Evolutionary conservation across 2,113 vertebrate genomes (phyloP).

Genomic region (Leptodactylus fuscus): DNA sequence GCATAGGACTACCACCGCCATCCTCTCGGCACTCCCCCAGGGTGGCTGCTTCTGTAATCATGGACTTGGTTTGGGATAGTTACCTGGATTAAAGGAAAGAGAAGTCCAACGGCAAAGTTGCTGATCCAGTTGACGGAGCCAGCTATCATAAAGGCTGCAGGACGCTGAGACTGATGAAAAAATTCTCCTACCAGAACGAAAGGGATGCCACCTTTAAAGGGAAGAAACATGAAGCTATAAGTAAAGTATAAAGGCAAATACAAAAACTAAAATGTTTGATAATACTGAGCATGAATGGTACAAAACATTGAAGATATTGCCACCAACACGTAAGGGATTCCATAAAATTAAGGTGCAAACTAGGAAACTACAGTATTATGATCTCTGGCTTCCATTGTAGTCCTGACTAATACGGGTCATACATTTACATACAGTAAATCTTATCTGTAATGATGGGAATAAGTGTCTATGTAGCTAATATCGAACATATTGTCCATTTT

Average conservation of each 20-base stretch:
- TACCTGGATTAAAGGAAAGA: conserved; percentile 96
- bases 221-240: not conserved
- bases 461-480: too few relatives aligned
- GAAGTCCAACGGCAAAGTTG: conserved; percentile 87
- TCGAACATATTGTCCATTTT: too few relatives aligned
- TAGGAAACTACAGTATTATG: too few relatives aligned
- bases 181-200: conserved; percentile 91
- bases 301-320: not conserved
- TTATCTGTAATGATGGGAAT: too few relatives aligned
- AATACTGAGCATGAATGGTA: not conserved
- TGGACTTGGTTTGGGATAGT: too few relatives aligned
- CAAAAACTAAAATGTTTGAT: too few relatives aligned
- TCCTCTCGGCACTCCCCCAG: too few relatives aligned
- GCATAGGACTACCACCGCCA: too few relatives aligned
- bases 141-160: conserved; percentile 88
- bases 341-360: not conserved
- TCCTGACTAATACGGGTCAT: too few relatives aligned
- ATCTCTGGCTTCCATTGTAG: too few relatives aligned
- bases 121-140: conserved; percentile 91
- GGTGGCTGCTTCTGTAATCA: too few relatives aligned
- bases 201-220: conserved; percentile 86
- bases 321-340: not conserved
- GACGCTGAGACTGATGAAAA: conserved; percentile 88
- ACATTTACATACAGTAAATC: too few relatives aligned
- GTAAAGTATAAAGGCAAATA: not conserved